These are phyloP conservation scores for Chrysocyon brachyurus DNA, from an alignment of 2,797 vertebrate species.

Conservation along the genomic window DNA sequence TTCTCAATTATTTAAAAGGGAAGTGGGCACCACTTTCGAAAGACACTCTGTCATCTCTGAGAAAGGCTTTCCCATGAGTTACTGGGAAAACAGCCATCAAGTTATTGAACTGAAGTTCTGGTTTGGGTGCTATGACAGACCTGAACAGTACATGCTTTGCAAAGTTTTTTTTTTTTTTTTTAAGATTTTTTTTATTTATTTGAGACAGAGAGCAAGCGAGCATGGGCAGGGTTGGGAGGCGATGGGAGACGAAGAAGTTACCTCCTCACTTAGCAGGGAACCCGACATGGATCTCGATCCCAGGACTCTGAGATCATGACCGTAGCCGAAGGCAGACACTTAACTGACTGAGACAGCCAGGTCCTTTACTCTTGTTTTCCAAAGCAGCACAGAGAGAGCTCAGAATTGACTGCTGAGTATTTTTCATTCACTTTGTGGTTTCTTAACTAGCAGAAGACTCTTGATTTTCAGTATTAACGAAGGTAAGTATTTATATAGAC, in stretches of 20 bases:
- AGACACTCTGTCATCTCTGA: constrained; percentile 11
- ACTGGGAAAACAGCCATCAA: background rate
- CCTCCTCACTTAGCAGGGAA: background rate
- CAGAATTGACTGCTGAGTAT: background rate
- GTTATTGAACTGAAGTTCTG: background rate
- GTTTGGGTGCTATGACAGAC: background rate
- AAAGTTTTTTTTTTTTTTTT: background rate
- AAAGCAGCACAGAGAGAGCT: constrained; percentile 3
- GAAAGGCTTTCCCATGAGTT: constrained; percentile 43
- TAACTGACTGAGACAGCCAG: background rate
- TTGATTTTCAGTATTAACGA: background rate
- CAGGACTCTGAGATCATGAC: background rate
- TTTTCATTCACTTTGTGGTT: constrained; percentile 4
- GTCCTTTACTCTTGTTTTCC: background rate
- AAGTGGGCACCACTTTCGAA: constrained; percentile 52
- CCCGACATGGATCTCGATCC: background rate
- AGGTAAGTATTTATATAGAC: background rate
- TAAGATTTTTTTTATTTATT: background rate
- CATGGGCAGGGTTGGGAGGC: background rate
- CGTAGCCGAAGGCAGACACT: background rate
- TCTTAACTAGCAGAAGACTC: constrained; percentile 11
- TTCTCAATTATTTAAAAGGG: constrained; percentile 57
- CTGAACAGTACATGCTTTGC: background rate
- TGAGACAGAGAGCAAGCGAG: background rate
- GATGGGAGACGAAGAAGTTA: background rate